These are phyloP conservation scores for Blastobasis lacticolella DNA, from an alignment of 2,888 invertebrate genomes.

Conservation along the genomic window DNA sequence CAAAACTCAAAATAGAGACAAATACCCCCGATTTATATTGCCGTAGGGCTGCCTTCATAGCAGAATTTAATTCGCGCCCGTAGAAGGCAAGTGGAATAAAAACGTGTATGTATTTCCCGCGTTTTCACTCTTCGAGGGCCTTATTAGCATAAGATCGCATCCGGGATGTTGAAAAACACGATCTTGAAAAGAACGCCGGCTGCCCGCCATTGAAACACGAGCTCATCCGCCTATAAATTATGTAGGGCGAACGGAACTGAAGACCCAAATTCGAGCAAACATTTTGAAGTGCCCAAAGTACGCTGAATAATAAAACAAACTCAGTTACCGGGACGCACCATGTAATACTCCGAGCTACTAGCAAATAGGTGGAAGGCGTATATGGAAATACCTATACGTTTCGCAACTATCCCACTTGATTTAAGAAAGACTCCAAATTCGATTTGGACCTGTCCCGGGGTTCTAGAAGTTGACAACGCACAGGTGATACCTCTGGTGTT, in stretches of 20 bases:
- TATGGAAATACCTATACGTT: no score
- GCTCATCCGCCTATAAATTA: slow-evolving; percentile 53
- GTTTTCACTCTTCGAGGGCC: slow-evolving; percentile 32
- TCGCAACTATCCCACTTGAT: no score
- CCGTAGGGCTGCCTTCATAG: no score
- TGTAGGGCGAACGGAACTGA: slow-evolving; percentile 37
- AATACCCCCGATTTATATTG: no score
- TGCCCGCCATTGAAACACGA: slow-evolving; percentile 41
- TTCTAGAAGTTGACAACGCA: no score
- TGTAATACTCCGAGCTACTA: not conserved
- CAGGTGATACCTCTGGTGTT: no score
- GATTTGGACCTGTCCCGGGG: no score
- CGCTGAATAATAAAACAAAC: slow-evolving; percentile 14
- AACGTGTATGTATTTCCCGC: slow-evolving; percentile 16
- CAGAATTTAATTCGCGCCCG: no score
- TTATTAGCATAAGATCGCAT: slow-evolving; percentile 55
- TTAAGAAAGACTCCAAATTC: no score
- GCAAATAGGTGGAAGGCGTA: not conserved
- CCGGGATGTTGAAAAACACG: slow-evolving; percentile 48
- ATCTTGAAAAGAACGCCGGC: slow-evolving; percentile 35
- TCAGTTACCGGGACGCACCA: not conserved
- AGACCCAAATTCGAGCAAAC: slow-evolving; percentile 28
- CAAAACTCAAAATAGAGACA: no score
- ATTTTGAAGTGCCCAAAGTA: slow-evolving; percentile 23
- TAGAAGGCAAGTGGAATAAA: no score